phyloP scores from a whole-genome alignment of 2,113 vertebrate species.

The Laticauda colubrina region DNA sequence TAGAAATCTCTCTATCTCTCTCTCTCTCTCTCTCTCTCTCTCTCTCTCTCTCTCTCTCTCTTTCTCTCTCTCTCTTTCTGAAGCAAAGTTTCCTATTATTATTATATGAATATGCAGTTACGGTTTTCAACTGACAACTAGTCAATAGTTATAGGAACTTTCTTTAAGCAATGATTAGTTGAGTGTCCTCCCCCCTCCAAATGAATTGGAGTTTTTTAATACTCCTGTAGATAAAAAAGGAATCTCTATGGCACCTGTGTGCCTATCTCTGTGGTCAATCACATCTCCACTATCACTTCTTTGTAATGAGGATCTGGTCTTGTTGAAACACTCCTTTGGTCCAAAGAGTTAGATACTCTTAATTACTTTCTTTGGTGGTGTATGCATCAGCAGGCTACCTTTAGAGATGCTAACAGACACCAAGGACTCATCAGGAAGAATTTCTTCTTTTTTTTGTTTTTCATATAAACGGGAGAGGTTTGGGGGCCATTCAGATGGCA shows the following conservation, averaged over 20 bases:
- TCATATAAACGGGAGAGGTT: conserved; percentile 11
- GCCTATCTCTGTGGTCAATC: conserved; percentile 42
- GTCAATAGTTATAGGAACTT: conserved; percentile 3
- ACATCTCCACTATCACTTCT: conserved; percentile 51
- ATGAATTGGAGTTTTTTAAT: conserved; percentile 31
- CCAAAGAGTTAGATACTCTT: conserved; percentile 9
- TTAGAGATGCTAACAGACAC: conserved; percentile 24
- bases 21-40: background rate
- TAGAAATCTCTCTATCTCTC: background rate
- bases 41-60: too few species aligned
- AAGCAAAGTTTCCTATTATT: background rate
- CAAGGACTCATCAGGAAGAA: conserved; percentile 1
- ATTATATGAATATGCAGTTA: background rate
- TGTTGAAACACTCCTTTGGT: conserved; percentile 35
- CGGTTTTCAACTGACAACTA: background rate
- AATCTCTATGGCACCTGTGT: conserved; percentile 43
- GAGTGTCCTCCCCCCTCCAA: conserved; percentile 31
- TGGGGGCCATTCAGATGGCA: conserved; percentile 14
- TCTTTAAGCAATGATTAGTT: conserved; percentile 11
- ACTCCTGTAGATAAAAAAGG: conserved; percentile 47
- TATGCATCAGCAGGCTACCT: background rate
- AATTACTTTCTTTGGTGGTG: conserved; percentile 3
- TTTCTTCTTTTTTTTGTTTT: background rate
- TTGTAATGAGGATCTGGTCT: conserved; percentile 32
- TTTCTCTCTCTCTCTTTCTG: background rate